Conservation (phyloP, 2,888 invertebrate species). For the Spilosoma lubricipeda region DNA sequence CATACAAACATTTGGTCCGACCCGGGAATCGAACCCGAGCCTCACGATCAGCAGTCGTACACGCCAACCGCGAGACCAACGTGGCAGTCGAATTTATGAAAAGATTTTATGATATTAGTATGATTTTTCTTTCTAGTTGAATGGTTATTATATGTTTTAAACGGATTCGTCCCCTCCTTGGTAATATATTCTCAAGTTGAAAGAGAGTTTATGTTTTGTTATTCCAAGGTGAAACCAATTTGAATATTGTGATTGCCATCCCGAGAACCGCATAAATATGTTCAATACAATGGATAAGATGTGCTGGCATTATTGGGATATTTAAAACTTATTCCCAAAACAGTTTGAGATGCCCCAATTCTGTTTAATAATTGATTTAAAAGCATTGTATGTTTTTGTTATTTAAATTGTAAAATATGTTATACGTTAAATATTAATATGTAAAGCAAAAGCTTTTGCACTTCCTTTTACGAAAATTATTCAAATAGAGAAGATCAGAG, state of each 20-base stretch:
- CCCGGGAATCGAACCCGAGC: no score
- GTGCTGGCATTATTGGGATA: background rate
- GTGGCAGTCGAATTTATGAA: no score
- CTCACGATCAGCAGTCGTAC: no score
- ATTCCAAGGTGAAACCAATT: background rate
- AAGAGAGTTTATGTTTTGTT: background rate
- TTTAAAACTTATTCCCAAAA: background rate
- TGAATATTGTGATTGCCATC: background rate
- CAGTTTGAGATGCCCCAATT: constrained; percentile 10
- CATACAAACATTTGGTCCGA: no score
- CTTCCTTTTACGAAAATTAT: no score
- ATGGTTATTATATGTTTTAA: background rate
- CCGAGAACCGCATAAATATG: background rate
- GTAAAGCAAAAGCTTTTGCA: no score
- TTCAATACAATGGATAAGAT: background rate
- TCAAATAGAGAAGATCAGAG: no score
- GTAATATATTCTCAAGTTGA: background rate
- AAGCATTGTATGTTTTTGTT: constrained; percentile 25
- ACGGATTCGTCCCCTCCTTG: background rate
- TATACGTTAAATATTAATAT: constrained; percentile 5
- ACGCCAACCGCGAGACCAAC: no score
- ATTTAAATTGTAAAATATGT: constrained; percentile 22
- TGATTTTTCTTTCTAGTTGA: no score
- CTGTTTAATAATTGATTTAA: constrained; percentile 21
- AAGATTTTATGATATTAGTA: no score